Evolutionary conservation across 2,888 invertebrate genomes (phyloP).

Genomic region (Pollenia labialis): DNA sequence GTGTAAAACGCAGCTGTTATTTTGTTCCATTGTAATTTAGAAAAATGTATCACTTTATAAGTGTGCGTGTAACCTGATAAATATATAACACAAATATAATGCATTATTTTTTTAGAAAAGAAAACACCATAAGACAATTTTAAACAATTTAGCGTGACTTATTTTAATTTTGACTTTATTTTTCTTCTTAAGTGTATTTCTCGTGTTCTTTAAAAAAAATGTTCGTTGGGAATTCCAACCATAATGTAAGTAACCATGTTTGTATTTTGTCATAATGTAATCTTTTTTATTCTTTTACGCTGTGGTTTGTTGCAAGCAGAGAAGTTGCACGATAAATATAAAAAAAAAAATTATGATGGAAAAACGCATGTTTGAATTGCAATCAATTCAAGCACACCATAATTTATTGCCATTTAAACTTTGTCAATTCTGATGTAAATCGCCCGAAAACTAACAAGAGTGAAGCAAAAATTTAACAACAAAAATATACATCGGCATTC

Average conservation of each 20-base stretch:
- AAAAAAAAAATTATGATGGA: conserved; percentile 20
- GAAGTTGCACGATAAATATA: neutral
- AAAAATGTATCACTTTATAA: too few relatives aligned
- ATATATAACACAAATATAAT: too few relatives aligned
- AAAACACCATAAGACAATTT: too few relatives aligned
- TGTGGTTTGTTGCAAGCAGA: conserved; percentile 10
- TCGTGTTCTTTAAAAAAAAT: neutral
- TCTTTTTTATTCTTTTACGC: conserved; percentile 14
- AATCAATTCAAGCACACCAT: conserved; percentile 72
- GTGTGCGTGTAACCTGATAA: too few relatives aligned
- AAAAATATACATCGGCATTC: neutral
- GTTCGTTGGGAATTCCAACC: neutral
- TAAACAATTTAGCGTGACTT: too few relatives aligned
- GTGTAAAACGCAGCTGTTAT: too few relatives aligned
- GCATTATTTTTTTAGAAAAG: too few relatives aligned
- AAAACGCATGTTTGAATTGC: conserved; percentile 71
- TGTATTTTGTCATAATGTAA: conserved; percentile 29
- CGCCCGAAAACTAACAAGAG: conserved; percentile 66
- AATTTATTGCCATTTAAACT: conserved; percentile 73
- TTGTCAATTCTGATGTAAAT: conserved; percentile 72
- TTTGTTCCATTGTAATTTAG: too few relatives aligned
- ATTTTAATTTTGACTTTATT: too few relatives aligned
- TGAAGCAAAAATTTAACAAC: neutral
- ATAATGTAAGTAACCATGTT: conserved; percentile 15
- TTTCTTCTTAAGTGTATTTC: too few relatives aligned